Evolutionary conservation across 2,113 vertebrate species (phyloP), one percentile per base, ranked within the genome.

Genomic region (Chaetura pelagica): DNA sequence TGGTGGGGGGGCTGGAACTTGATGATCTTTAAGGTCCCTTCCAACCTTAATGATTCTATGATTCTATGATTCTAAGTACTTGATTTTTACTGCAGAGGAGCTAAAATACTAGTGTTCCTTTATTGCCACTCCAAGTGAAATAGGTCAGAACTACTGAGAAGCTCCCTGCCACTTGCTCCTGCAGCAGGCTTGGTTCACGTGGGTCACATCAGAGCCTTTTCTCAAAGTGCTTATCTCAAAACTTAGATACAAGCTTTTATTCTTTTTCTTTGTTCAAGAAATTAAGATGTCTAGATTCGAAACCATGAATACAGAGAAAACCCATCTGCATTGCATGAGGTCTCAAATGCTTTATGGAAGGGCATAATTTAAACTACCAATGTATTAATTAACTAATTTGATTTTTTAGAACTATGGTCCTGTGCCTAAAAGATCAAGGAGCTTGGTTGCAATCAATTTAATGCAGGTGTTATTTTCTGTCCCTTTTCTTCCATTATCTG

Each of bases 381-480:
- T 85, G 67, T 66, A 89, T 87, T 94, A 93, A 97, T 92, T 94
- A 89, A 73, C 35, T 93, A 93, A 84, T 92, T 90, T 86, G 75
- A 32, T 90, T 82, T 96, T 94, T 88, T 88, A n/a, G 87, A 77
- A 69, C 91, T 88, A 67, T 7, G 2, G 38, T 87, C 32, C 18
- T 91, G 4, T 77, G 32, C 54, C 90, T 80, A 74, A 79, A 94
- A 90, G 83, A 84, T 94, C 67, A 76, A 89, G 52, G 35, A 94
- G 89, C 49, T 58, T 87, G 57, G 35, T 61, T 76, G 51, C 35
- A 87, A 84, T 91, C 46, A 78, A 35, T 94, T 93, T 89, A 90
- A 94, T 79, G 67, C 42, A 77, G 95, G 38, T 82, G 38, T 21
- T 89, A 32, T 87, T 92, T 93, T 93, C 67, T 83, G 27, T 67